These are phyloP conservation scores for Axinella damicornis DNA, from an alignment of 37 sponge, comb jelly and placozoan species.

Conservation along the genomic window DNA sequence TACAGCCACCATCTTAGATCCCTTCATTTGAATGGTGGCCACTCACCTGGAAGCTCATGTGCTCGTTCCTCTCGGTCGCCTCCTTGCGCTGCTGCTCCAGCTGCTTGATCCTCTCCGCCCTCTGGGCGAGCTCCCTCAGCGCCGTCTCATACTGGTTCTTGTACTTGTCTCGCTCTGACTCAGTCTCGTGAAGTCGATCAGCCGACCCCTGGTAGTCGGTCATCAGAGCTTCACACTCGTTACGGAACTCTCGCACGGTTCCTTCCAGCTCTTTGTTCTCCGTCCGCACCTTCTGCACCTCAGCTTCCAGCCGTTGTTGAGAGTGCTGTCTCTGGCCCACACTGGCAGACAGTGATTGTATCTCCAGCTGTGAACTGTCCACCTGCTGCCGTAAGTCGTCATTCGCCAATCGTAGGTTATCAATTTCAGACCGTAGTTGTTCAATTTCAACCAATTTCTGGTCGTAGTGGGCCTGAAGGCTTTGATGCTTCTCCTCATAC, in stretches of 20 bases:
- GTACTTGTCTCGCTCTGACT: constrained; percentile 1
- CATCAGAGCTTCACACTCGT: constrained; percentile 43
- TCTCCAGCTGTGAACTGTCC: too few species aligned
- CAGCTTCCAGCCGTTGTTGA: neutral
- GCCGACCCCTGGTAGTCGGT: constrained; percentile 9
- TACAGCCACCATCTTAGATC: too few species aligned
- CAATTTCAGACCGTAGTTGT: too few species aligned
- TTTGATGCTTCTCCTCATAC: neutral
- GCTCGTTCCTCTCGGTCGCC: constrained; percentile 9
- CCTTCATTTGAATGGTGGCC: too few species aligned
- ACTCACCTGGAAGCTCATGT: constrained; percentile 49
- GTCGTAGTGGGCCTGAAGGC: too few species aligned
- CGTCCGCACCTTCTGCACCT: neutral
- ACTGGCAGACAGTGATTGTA: too few species aligned
- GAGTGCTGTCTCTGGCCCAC: neutral
- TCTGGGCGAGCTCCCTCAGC: neutral
- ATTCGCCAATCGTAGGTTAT: too few species aligned
- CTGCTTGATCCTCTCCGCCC: constrained; percentile 10
- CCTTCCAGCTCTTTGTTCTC: constrained; percentile 14
- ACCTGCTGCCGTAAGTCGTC: too few species aligned
- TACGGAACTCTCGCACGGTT: constrained; percentile 19
- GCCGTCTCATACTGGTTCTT: neutral
- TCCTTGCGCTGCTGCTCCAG: constrained; percentile 19
- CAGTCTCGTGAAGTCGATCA: neutral
- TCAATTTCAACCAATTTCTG: too few species aligned